phyloP scores from a whole-genome alignment of 2,888 invertebrate genomes.

The Campoplex capitator region DNA sequence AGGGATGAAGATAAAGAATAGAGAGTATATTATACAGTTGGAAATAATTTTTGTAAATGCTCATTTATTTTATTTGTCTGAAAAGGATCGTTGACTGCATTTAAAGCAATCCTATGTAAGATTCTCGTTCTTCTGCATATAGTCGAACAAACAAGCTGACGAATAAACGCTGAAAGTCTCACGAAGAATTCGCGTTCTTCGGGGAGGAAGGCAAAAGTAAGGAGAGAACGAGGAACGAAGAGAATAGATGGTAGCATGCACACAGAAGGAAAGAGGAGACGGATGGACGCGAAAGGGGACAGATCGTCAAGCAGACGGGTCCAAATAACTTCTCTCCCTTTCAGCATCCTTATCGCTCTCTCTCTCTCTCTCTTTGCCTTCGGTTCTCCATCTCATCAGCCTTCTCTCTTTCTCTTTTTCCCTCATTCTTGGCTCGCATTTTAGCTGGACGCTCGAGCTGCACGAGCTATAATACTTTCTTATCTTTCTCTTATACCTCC shows the following conservation, averaged over 20 bases:
- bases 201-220: conserved; percentile 47
- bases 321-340: conserved; percentile 75
- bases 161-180: conserved; percentile 63
- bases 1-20: not conserved
- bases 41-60: conserved; percentile 19
- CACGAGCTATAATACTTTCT: conserved; percentile 55
- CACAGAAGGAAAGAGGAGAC: conserved; percentile 63
- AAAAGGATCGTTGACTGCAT: conserved; percentile 31
- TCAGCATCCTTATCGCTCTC: conserved; percentile 52
- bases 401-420: conserved; percentile 51
- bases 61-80: not conserved
- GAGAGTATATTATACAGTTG: not conserved
- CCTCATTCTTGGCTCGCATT: conserved; percentile 39
- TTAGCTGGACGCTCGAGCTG: conserved; percentile 47
- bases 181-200: conserved; percentile 65
- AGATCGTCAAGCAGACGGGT: conserved; percentile 75
- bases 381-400: no score
- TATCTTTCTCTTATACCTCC: conserved; percentile 57
- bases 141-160: conserved; percentile 68
- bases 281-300: conserved; percentile 71
- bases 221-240: conserved; percentile 37
- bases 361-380: conserved; percentile 44
- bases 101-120: conserved; percentile 43
- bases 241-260: conserved; percentile 42
- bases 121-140: conserved; percentile 63